Percentiles rank a stretch among this genome's conserved stretches.
Evolutionary conservation across 2,888 invertebrate species (phyloP).

Genomic region (Eupithecia vulgata): DNA sequence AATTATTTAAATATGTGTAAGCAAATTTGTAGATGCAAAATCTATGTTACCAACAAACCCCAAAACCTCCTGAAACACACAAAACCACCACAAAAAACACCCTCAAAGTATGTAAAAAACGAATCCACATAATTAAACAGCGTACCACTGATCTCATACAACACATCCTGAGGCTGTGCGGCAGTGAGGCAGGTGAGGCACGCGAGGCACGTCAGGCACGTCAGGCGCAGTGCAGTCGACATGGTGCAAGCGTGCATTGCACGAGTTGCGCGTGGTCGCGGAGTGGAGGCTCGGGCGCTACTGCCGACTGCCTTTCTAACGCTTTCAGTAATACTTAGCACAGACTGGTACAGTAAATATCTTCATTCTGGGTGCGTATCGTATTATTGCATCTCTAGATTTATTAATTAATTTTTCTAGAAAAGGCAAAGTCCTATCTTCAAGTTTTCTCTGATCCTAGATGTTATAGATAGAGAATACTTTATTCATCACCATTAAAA

Average conservation of each 20-base stretch:
- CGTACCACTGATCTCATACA: constrained; percentile 33
- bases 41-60: not conserved
- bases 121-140: not conserved
- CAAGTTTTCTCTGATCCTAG: not conserved
- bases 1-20: not conserved
- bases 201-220: not conserved
- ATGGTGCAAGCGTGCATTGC: not conserved
- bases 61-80: not conserved
- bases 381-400: not conserved
- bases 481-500: too few species aligned
- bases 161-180: constrained; percentile 15
- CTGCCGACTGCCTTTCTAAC: constrained; percentile 2
- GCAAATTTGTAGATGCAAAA: not conserved
- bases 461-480: too few species aligned
- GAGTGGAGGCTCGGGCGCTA: not conserved
- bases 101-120: not conserved
- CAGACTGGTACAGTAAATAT: not conserved
- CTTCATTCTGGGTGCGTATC: not conserved
- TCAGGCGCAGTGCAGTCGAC: not conserved
- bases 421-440: not conserved
- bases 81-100: constrained; percentile 4
- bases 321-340: not conserved
- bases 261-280: not conserved
- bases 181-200: constrained; percentile 8
- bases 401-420: not conserved